These are phyloP conservation scores for Agriopis leucophaearia DNA, from an alignment of 2,888 invertebrate genomes.

Conservation along the genomic window DNA sequence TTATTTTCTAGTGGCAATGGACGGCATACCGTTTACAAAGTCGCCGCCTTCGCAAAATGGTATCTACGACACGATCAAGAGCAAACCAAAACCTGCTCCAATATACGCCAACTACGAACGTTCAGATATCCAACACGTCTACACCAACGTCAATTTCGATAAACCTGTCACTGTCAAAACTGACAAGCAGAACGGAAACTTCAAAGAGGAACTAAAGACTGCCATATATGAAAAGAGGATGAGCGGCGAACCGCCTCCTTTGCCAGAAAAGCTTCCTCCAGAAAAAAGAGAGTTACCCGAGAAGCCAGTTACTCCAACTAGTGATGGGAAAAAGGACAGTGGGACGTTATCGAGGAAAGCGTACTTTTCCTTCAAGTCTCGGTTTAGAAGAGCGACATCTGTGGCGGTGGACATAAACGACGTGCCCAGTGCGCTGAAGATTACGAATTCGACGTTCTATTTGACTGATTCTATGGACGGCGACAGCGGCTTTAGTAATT, in stretches of 20 bases:
- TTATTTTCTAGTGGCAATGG: slow-evolving; percentile 72
- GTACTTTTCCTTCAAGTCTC: slow-evolving; percentile 87
- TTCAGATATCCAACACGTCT: slow-evolving; percentile 62
- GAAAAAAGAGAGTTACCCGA: slow-evolving; percentile 51
- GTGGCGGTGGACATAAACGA: slow-evolving; percentile 85
- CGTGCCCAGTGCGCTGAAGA: slow-evolving; percentile 83
- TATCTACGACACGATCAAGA: slow-evolving; percentile 64
- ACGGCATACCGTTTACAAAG: slow-evolving; percentile 75
- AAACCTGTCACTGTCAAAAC: slow-evolving; percentile 69
- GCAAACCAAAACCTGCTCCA: slow-evolving; percentile 55
- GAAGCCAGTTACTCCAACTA: slow-evolving; percentile 73
- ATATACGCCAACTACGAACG: slow-evolving; percentile 76
- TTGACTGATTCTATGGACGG: slow-evolving; percentile 89
- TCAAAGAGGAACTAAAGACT: slow-evolving; percentile 78
- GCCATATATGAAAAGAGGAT: slow-evolving; percentile 70
- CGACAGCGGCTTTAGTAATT: slow-evolving; percentile 87
- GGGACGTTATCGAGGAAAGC: slow-evolving; percentile 78
- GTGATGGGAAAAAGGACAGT: slow-evolving; percentile 74
- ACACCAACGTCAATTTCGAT: slow-evolving; percentile 72
- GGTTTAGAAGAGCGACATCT: slow-evolving; percentile 87
- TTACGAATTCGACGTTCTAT: slow-evolving; percentile 90
- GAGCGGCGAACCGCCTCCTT: slow-evolving; percentile 73
- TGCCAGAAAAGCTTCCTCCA: slow-evolving; percentile 68
- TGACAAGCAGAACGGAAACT: slow-evolving; percentile 70
- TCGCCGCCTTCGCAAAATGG: slow-evolving; percentile 60